Evolutionary conservation across 2,888 invertebrate genomes (phyloP), one percentile per base, ranked within the genome.

Genomic region (Volucella bombylans): DNA sequence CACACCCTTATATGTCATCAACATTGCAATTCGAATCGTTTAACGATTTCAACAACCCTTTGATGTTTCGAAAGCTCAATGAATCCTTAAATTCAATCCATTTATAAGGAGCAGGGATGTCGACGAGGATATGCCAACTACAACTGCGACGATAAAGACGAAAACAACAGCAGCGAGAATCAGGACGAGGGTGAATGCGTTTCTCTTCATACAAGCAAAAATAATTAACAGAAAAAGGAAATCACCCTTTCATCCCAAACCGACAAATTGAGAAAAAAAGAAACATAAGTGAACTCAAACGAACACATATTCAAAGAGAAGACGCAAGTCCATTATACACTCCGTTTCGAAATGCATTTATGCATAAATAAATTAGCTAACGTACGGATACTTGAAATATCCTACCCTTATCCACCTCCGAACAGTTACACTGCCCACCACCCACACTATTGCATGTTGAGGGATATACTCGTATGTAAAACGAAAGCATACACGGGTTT

Each of bases 321-420:
- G 62, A 72, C 54, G 47, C 23, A 65, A 79, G 73, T 69, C 79
- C 73, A 82, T 82, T 82, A 82, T 78, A 67, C 69, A 79, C 79
- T 74, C 6, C 83, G 65, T 74, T 80, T 59, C 65, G 47, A 74
- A 71, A 73, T 74, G 83, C 80, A 83, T 80, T 76, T 83, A 67
- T 83, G 83, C 83, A 83, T 83, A 76, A 71, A 74, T 83, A 83
- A 83, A 83, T 83, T 83, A 83, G 83, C 80, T 74, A 71, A 55
- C 59, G 57, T n/a, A 31, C 31, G 31, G 31, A 31, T 31, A 43
- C 57, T 74, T 64, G 61, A 62, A 73, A 54, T 54, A 23, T 38
- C 64, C 47, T 12, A 41, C n/a, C 65, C 15, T 38, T 38, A 47
- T 2, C 43, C 41, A 23, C 11, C 14, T 9, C n/a, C 43, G 15